Conservation (phyloP, 2,888 invertebrate species). For the Lasioglossum malachurum region DNA sequence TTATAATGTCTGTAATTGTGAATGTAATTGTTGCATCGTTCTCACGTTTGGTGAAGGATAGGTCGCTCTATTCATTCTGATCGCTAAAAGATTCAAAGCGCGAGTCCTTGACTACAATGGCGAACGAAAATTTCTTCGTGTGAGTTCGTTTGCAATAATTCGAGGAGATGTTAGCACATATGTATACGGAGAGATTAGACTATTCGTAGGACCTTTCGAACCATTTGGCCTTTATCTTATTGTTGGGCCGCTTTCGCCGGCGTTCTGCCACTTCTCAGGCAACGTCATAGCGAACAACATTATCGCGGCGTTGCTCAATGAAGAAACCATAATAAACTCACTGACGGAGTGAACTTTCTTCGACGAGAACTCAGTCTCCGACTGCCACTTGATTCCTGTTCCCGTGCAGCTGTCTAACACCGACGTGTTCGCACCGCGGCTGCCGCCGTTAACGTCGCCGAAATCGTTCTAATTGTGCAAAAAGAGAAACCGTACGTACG, state of each 20-base stretch:
- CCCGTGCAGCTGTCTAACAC: background rate
- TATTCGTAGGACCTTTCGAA: slow-evolving; percentile 17
- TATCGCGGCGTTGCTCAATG: slow-evolving; percentile 37
- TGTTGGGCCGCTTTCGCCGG: slow-evolving; percentile 47
- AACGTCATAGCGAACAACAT: slow-evolving; percentile 23
- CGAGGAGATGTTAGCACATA: background rate
- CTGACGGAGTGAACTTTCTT: slow-evolving; percentile 2
- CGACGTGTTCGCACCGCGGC: background rate
- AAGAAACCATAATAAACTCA: slow-evolving; percentile 1
- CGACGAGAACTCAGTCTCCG: background rate
- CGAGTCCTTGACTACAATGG: background rate
- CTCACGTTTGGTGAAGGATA: slow-evolving; percentile 2
- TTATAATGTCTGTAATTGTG: background rate
- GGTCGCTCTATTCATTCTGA: background rate
- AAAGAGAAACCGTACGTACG: background rate
- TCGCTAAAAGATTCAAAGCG: background rate
- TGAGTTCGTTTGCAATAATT: background rate
- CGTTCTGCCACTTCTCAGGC: slow-evolving; percentile 30
- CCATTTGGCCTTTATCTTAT: slow-evolving; percentile 46
- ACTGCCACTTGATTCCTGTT: background rate
- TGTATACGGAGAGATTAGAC: background rate
- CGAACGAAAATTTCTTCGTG: background rate
- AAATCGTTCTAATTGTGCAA: background rate
- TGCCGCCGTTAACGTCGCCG: background rate
- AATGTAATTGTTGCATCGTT: background rate